Evolutionary conservation across 2,113 vertebrate species (phyloP).

Genomic region (Chaetodon trifascialis): DNA sequence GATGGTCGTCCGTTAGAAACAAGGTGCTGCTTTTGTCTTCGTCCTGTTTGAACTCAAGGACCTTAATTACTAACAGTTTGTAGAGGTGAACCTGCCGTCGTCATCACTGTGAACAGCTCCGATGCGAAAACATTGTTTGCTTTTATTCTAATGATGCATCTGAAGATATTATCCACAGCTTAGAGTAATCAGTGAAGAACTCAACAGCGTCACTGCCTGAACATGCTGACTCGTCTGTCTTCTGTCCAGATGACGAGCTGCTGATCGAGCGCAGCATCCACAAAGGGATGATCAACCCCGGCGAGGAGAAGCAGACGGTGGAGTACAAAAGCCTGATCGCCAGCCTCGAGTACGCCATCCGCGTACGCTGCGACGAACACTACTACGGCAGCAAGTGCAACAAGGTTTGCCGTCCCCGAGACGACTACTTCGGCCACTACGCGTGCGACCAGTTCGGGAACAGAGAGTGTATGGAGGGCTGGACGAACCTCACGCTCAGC

Average conservation of each 20-base stretch:
- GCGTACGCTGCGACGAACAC: conserved; percentile 91
- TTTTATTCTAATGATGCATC: background rate
- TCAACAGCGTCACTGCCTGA: background rate
- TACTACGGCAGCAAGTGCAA: conserved; percentile 95
- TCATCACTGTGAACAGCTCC: no score
- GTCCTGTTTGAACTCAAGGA: background rate
- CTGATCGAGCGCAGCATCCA: conserved; percentile 90
- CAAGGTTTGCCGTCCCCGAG: conserved; percentile 92
- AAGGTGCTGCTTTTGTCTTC: background rate
- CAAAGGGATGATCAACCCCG: conserved; percentile 93
- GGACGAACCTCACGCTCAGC: conserved; percentile 78
- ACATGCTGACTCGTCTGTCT: background rate
- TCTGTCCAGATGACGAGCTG: conserved; percentile 85
- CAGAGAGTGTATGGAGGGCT: conserved; percentile 94
- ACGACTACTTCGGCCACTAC: conserved; percentile 95
- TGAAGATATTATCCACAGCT: background rate
- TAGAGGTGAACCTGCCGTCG: no score
- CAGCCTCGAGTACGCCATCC: conserved; percentile 89
- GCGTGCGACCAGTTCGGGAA: conserved; percentile 92
- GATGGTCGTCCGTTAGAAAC: background rate
- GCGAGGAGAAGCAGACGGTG: conserved; percentile 89
- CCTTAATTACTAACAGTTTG: no score
- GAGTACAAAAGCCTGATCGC: conserved; percentile 86
- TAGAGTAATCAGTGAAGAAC: background rate
- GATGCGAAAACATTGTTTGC: no score